These are phyloP conservation scores for Centropristis striata DNA, from an alignment of 2,113 vertebrate species.

Conservation along the genomic window DNA sequence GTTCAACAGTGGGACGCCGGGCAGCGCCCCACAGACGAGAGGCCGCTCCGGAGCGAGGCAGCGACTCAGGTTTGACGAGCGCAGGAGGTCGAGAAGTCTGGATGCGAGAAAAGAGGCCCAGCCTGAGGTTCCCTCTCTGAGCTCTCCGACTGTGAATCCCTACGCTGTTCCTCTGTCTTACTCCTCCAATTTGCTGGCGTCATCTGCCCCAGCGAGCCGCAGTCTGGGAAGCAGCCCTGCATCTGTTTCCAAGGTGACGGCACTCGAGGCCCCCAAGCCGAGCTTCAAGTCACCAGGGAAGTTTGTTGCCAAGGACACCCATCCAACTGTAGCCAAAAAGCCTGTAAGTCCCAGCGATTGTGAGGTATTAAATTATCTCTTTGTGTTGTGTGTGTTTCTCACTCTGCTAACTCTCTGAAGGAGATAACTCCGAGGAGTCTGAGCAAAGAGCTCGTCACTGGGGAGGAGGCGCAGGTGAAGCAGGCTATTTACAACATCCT, in stretches of 20 bases:
- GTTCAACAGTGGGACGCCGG: conserved; percentile 83
- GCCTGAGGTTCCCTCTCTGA: conserved; percentile 25
- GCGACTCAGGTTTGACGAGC: conserved; percentile 81
- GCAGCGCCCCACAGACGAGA: conserved; percentile 67
- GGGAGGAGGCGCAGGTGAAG: conserved; percentile 79
- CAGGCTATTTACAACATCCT: conserved; percentile 84
- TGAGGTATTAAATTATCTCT: neutral
- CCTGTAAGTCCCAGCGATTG: conserved; percentile 81
- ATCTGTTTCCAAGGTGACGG: conserved; percentile 68
- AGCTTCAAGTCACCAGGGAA: conserved; percentile 68
- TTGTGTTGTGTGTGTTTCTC: conserved; percentile 5
- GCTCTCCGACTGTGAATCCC: conserved; percentile 74
- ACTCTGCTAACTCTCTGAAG: conserved; percentile 76
- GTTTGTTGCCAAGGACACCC: conserved; percentile 69
- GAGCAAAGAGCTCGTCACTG: conserved; percentile 64
- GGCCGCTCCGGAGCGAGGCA: conserved; percentile 81
- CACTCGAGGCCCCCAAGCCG: conserved; percentile 60
- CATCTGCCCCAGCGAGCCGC: conserved; percentile 39
- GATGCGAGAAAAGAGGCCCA: conserved; percentile 76
- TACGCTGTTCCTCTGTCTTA: conserved; percentile 54
- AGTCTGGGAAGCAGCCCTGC: conserved; percentile 66
- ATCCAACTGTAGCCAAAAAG: conserved; percentile 80
- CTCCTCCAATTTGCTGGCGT: conserved; percentile 41
- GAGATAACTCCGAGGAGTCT: conserved; percentile 87
- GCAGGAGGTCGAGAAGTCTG: conserved; percentile 89